Conservation (phyloP, 2,113 vertebrate genomes). For the Gambusia holbrooki region DNA sequence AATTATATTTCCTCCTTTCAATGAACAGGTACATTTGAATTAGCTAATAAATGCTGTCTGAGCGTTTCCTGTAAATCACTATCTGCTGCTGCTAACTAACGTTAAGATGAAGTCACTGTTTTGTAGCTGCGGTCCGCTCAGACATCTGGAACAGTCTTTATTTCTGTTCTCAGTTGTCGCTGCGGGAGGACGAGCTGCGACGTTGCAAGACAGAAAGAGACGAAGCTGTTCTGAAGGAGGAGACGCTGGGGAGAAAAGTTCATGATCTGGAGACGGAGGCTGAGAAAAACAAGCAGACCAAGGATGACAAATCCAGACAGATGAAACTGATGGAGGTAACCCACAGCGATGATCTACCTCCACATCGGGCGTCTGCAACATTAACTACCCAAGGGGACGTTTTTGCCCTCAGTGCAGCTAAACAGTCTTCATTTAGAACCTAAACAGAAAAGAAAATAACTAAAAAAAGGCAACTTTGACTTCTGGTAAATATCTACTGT, state of each 20-base stretch:
- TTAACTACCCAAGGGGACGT: too few relatives aligned
- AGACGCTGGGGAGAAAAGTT: conserved; percentile 85
- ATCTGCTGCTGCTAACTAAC: too few relatives aligned
- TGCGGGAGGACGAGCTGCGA: conserved; percentile 85
- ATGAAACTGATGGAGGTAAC: conserved; percentile 91
- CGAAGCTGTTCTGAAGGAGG: conserved; percentile 82
- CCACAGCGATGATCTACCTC: not conserved
- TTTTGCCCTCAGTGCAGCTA: too few relatives aligned
- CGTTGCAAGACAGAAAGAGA: conserved; percentile 86
- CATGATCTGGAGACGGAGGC: conserved; percentile 87
- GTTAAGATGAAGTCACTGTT: not conserved
- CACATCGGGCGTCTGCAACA: too few relatives aligned
- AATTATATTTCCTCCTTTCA: too few relatives aligned
- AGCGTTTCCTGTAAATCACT: too few relatives aligned
- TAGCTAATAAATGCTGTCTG: too few relatives aligned
- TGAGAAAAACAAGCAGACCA: conserved; percentile 82
- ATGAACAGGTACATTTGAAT: too few relatives aligned
- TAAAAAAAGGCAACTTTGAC: too few relatives aligned
- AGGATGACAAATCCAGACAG: conserved; percentile 86
- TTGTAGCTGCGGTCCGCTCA: not conserved
- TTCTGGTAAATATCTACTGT: too few relatives aligned
- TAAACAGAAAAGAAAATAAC: too few relatives aligned
- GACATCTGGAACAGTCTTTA: not conserved
- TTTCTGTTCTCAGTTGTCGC: conserved; percentile 78
- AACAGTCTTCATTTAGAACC: too few relatives aligned